phyloP scores from a whole-genome alignment of 2,888 invertebrate genomes.

The Lampropteryx suffumata region DNA sequence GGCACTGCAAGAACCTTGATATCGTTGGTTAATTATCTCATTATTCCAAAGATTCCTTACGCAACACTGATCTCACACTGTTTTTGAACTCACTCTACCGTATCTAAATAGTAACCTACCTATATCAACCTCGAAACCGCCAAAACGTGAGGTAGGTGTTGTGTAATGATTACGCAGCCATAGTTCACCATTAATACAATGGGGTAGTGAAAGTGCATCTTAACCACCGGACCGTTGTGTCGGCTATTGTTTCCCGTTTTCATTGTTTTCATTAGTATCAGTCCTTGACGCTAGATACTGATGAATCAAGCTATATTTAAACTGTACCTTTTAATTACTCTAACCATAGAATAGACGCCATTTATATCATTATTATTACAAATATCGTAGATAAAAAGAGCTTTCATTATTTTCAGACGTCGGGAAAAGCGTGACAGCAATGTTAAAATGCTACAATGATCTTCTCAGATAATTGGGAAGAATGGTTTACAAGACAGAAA shows the following conservation, averaged over 20 bases:
- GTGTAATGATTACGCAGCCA: slow-evolving; percentile 63
- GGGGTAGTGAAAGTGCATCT: slow-evolving; percentile 75
- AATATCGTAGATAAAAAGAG: too few species aligned
- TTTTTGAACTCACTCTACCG: slow-evolving; percentile 37
- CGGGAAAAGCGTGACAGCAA: background rate
- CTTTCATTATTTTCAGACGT: slow-evolving; percentile 15
- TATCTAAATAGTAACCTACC: slow-evolving; percentile 49
- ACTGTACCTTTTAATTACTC: background rate
- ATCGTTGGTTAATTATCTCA: slow-evolving; percentile 27
- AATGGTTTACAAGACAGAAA: slow-evolving; percentile 66
- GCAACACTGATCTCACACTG: slow-evolving; percentile 31
- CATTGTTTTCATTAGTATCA: slow-evolving; percentile 69
- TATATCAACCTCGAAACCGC: slow-evolving; percentile 45
- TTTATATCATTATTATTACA: too few species aligned
- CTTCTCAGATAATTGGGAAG: slow-evolving; percentile 55
- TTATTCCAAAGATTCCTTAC: slow-evolving; percentile 28
- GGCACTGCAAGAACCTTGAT: slow-evolving; percentile 24
- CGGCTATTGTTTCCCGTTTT: slow-evolving; percentile 69
- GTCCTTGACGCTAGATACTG: slow-evolving; percentile 73
- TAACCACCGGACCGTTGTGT: slow-evolving; percentile 64
- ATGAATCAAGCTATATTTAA: slow-evolving; percentile 38
- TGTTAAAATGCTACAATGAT: slow-evolving; percentile 68
- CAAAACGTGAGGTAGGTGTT: slow-evolving; percentile 41
- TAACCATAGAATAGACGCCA: background rate
- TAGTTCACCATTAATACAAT: slow-evolving; percentile 72